phyloP scores from a whole-genome alignment of 2,113 vertebrate genomes.

The Dicaeum eximium region DNA sequence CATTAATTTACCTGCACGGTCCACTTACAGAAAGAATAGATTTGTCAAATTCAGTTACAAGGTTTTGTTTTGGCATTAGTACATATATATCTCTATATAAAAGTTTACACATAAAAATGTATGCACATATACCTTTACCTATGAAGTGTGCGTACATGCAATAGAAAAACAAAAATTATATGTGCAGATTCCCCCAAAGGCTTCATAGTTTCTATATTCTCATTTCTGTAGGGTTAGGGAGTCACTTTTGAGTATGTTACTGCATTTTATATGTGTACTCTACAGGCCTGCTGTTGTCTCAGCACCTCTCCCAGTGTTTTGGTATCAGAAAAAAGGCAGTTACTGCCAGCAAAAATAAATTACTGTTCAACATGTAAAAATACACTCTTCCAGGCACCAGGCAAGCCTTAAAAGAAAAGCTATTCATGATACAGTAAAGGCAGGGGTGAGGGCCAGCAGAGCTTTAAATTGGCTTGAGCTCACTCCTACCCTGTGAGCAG shows the following conservation, averaged over 20 bases:
- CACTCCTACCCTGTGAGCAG: neutral
- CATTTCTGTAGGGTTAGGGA: neutral
- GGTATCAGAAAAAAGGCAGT: neutral
- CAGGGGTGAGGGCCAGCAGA: neutral
- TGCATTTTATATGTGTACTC: neutral
- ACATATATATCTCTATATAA: neutral
- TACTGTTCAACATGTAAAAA: neutral
- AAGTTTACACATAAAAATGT: neutral
- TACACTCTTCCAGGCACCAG: neutral
- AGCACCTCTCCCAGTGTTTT: neutral
- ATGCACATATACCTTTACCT: neutral
- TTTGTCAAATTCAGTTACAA: neutral
- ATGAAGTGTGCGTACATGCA: neutral
- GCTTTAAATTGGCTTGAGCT: neutral
- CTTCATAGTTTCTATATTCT: neutral
- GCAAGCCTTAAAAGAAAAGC: neutral
- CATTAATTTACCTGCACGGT: neutral
- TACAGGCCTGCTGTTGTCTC: neutral
- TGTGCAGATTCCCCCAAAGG: neutral
- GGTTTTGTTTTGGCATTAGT: neutral
- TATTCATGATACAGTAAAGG: neutral
- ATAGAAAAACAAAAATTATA: neutral
- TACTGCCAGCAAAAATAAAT: neutral
- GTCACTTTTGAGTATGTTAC: neutral
- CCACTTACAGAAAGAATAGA: neutral